These are phyloP conservation scores for Deroplatys truncata DNA, from an alignment of 2,888 invertebrate genomes.

Conservation along the genomic window DNA sequence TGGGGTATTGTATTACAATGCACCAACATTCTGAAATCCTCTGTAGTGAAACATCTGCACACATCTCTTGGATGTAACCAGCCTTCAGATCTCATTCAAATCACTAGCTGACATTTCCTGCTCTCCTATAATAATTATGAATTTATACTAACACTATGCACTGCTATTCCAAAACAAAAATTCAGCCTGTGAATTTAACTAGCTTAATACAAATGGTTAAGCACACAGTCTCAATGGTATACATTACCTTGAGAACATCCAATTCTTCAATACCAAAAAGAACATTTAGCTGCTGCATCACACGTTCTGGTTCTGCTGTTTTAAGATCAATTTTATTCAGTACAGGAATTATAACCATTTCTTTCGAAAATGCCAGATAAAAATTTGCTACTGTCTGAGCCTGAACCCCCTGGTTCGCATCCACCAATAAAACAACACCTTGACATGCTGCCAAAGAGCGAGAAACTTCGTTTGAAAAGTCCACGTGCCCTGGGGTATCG, in stretches of 20 bases:
- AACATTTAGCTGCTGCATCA: conserved; percentile 70
- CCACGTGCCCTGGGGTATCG: conserved; percentile 98
- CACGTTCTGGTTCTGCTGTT: conserved; percentile 80
- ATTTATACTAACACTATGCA: too few species aligned
- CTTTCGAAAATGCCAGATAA: conserved; percentile 78
- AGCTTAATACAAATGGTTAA: too few species aligned
- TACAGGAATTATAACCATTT: conserved; percentile 83
- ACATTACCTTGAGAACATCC: conserved; percentile 70
- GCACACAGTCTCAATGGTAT: too few species aligned
- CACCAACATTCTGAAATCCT: too few species aligned
- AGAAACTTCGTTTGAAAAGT: conserved; percentile 90
- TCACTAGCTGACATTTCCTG: too few species aligned
- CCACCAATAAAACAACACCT: conserved; percentile 90
- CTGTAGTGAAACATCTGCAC: too few species aligned
- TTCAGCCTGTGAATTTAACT: too few species aligned
- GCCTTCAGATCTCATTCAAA: too few species aligned
- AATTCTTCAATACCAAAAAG: conserved; percentile 76
- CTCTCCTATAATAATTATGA: too few species aligned
- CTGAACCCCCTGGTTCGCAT: conserved; percentile 94
- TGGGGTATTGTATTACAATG: too few species aligned
- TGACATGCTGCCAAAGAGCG: conserved; percentile 90
- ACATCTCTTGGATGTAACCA: too few species aligned
- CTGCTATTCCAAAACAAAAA: too few species aligned
- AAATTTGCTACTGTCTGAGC: conserved; percentile 98
- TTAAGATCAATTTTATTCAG: conserved; percentile 96